phyloP scores from a whole-genome alignment of 1,140 invertebrate genomes.

The Kradibia gibbosae region DNA sequence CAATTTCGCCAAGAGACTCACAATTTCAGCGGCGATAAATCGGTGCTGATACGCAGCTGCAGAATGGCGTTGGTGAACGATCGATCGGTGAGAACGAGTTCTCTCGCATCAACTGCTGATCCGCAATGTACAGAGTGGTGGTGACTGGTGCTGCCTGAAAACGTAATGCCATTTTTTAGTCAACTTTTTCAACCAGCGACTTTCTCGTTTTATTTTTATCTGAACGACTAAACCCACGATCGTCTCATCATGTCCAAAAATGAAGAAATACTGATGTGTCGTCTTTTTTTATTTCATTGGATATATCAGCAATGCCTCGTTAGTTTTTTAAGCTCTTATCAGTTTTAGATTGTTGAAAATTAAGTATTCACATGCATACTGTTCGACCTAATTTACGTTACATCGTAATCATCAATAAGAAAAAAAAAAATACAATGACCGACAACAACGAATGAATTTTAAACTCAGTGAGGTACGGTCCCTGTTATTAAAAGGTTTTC shows the following conservation, averaged over 20 bases:
- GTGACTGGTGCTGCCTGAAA: neutral
- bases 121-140: neutral
- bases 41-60: conserved; percentile 21
- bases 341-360: no score
- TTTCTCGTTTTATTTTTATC: neutral
- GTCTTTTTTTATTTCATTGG: neutral
- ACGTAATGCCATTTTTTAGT: conserved; percentile 13
- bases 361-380: no score
- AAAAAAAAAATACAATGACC: no score
- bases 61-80: conserved; percentile 8
- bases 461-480: no score
- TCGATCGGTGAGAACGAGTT: conserved; percentile 37
- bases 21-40: conserved; percentile 49
- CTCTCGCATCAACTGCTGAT: neutral
- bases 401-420: no score
- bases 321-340: no score
- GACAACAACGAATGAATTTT: no score
- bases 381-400: no score
- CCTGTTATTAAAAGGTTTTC: no score
- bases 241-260: neutral
- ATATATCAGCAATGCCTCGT: no score
- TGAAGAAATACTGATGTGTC: neutral
- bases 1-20: conserved; percentile 46
- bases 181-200: neutral
- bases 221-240: no score